phyloP scores from a whole-genome alignment of 2,888 invertebrate species.

The Drosophila maculinotata region DNA sequence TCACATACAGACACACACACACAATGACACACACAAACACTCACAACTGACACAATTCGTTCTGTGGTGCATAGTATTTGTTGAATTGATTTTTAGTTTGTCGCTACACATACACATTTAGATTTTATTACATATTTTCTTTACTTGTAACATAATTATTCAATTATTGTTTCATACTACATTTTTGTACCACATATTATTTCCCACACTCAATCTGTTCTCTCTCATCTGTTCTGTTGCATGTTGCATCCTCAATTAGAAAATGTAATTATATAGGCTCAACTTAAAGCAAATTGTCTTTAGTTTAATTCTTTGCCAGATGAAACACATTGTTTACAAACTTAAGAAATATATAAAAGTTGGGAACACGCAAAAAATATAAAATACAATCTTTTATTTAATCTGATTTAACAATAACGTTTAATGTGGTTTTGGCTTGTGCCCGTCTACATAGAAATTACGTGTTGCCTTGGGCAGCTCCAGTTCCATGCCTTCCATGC shows the following conservation, averaged over 20 bases:
- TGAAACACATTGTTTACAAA: slow-evolving; percentile 63
- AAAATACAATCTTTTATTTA: slow-evolving; percentile 45
- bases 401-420: slow-evolving; percentile 26
- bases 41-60: slow-evolving; percentile 28
- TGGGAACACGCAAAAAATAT: slow-evolving; percentile 56
- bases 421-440: slow-evolving; percentile 96
- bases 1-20: slow-evolving; percentile 20
- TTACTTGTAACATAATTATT: slow-evolving; percentile 72
- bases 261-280: slow-evolving; percentile 72
- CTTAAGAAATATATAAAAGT: slow-evolving; percentile 64
- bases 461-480: slow-evolving; percentile 94
- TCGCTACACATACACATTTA: slow-evolving; percentile 52
- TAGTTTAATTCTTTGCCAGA: slow-evolving; percentile 68
- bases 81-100: slow-evolving; percentile 62
- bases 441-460: slow-evolving; percentile 99
- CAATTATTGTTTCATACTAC: slow-evolving; percentile 58
- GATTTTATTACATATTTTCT: slow-evolving; percentile 60
- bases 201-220: slow-evolving; percentile 29
- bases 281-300: slow-evolving; percentile 70
- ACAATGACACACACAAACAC: slow-evolving; percentile 2
- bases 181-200: slow-evolving; percentile 28
- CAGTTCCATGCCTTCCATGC: slow-evolving; percentile 93
- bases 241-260: slow-evolving; percentile 62
- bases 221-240: slow-evolving; percentile 37
- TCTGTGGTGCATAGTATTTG: slow-evolving; percentile 24